Percentiles rank a stretch among this genome's conserved stretches.
phyloP scores from a whole-genome alignment of 1,140 invertebrate species.

The Drosophila bocki region DNA sequence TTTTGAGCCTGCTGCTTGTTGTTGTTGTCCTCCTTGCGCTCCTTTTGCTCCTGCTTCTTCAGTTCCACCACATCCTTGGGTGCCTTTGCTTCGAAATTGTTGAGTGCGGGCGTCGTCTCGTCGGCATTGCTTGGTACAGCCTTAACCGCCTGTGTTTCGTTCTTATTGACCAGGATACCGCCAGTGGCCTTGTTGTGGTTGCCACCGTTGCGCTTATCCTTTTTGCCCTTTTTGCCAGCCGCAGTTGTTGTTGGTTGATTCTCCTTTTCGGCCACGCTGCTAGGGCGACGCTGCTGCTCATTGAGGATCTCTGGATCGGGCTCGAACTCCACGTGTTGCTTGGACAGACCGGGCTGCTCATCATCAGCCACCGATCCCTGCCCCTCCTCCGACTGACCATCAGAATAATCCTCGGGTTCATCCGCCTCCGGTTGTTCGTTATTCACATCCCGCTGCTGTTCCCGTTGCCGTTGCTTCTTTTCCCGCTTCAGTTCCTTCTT shows the following conservation, averaged over 20 bases:
- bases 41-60: slow-evolving; percentile 77
- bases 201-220: slow-evolving; percentile 78
- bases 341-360: slow-evolving; percentile 72
- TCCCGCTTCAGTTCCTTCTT: slow-evolving; percentile 82
- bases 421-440: slow-evolving; percentile 62
- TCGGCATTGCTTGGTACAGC: slow-evolving; percentile 61
- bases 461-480: slow-evolving; percentile 73
- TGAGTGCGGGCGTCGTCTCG: slow-evolving; percentile 84
- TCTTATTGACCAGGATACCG: slow-evolving; percentile 88
- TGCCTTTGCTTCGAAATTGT: slow-evolving; percentile 91
- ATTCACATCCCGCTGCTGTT: slow-evolving; percentile 67
- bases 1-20: slow-evolving; percentile 73
- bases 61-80: slow-evolving; percentile 93
- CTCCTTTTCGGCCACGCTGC: slow-evolving; percentile 66
- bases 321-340: slow-evolving; percentile 84
- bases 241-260: slow-evolving; percentile 38
- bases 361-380: slow-evolving; percentile 65
- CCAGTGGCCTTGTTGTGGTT: slow-evolving; percentile 35
- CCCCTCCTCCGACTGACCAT: slow-evolving; percentile 79
- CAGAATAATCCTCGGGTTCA: slow-evolving; percentile 77
- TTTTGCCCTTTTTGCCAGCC: slow-evolving; percentile 85
- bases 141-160: slow-evolving; percentile 86
- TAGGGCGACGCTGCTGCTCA: slow-evolving; percentile 68
- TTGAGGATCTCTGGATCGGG: slow-evolving; percentile 79
- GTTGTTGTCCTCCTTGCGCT: slow-evolving; percentile 75